These are phyloP conservation scores for Charina bottae DNA, from an alignment of 2,113 vertebrate genomes.

Conservation along the genomic window DNA sequence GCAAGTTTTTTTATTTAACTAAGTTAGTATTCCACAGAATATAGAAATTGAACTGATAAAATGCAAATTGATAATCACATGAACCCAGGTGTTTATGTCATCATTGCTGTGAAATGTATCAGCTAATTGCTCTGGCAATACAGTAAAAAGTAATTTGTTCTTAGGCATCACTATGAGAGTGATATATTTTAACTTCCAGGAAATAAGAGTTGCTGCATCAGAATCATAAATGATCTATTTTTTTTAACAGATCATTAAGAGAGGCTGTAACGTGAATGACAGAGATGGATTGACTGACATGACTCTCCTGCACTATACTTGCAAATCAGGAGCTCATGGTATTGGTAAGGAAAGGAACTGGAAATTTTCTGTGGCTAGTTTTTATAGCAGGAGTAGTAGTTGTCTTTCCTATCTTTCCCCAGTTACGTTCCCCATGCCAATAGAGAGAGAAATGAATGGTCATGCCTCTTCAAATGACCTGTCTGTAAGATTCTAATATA, in stretches of 20 bases:
- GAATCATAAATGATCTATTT: not conserved
- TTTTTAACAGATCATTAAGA: slow-evolving; percentile 86
- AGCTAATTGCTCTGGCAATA: not conserved
- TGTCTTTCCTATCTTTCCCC: not conserved
- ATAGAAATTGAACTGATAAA: not conserved
- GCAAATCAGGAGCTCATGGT: slow-evolving; percentile 95
- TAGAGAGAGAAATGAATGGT: not conserved
- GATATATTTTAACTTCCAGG: slow-evolving; percentile 8
- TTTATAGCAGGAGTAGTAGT: not conserved
- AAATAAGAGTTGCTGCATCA: not conserved
- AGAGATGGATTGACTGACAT: slow-evolving; percentile 96
- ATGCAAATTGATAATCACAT: not conserved
- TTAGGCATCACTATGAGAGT: not conserved
- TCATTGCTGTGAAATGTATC: not conserved
- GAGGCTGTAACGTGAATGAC: slow-evolving; percentile 95
- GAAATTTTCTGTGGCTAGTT: not conserved
- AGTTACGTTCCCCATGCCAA: not conserved
- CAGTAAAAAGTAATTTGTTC: slow-evolving; percentile 10
- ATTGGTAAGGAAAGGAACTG: slow-evolving; percentile 82
- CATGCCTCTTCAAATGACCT: not conserved
- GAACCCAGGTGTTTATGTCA: not conserved
- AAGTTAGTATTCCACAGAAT: not conserved
- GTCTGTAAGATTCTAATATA: not conserved
- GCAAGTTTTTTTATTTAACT: not conserved
- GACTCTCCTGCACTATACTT: slow-evolving; percentile 96